A percentile compares a stretch with the other conserved stretches of the same genome.
Evolutionary conservation across 2,113 vertebrate species (phyloP).

Genomic region (Corythaixoides concolor): DNA sequence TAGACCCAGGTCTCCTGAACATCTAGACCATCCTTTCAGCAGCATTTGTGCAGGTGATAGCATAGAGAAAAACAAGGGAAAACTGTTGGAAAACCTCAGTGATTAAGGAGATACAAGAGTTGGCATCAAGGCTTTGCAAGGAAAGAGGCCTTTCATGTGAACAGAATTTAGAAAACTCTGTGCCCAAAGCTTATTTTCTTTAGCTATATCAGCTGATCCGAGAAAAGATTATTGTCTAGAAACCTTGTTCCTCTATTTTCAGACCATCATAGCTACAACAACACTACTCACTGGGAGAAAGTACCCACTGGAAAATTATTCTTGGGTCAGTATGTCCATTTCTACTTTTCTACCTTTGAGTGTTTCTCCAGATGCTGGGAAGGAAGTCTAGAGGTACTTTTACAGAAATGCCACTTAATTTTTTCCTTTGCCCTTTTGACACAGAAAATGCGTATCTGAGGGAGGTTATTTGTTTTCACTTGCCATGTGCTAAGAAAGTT

Average conservation of each 20-base stretch:
- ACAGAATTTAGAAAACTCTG: not conserved
- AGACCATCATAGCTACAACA: not conserved
- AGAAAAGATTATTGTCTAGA: not conserved
- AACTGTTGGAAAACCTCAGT: not conserved
- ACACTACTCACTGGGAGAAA: not conserved
- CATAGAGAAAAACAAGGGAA: not conserved
- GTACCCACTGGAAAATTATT: not conserved
- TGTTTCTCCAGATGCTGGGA: not conserved
- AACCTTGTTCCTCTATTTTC: not conserved
- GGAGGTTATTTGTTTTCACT: conserved; percentile 70
- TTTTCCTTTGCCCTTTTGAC: conserved; percentile 30
- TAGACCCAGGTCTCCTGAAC: not conserved
- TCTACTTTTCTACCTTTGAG: conserved; percentile 1
- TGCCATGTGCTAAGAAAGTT: conserved; percentile 64
- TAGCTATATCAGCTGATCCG: not conserved
- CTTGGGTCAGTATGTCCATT: not conserved
- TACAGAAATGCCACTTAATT: conserved; percentile 36
- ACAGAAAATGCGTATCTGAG: conserved; percentile 42
- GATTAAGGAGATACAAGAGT: not conserved
- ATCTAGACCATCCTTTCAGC: not conserved
- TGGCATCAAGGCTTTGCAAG: not conserved
- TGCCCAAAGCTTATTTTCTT: conserved; percentile 23
- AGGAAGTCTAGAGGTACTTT: not conserved
- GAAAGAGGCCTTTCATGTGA: not conserved
- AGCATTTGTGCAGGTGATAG: not conserved